Conservation (phyloP, 2,888 invertebrate genomes). For the Ophioninae sp. region DNA sequence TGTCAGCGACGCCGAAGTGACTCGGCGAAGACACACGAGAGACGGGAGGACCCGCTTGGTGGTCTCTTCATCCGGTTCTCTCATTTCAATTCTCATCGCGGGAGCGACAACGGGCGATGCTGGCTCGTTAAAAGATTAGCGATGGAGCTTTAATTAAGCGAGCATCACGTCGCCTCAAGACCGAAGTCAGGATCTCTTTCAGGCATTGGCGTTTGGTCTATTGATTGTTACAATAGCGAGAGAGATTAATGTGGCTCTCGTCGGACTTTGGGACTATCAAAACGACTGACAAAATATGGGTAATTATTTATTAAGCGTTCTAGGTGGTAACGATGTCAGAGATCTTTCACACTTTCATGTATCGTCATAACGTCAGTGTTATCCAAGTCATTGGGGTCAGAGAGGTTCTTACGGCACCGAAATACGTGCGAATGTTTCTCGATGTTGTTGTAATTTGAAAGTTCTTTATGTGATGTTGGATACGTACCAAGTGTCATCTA, state of each 20-base stretch:
- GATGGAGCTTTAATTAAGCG: conserved; percentile 63
- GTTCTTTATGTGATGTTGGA: too few species aligned
- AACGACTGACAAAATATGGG: neutral
- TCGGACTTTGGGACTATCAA: neutral
- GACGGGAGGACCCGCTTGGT: conserved; percentile 49
- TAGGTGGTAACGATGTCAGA: too few species aligned
- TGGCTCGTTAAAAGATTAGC: conserved; percentile 65
- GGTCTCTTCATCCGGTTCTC: conserved; percentile 52
- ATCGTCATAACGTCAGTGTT: neutral
- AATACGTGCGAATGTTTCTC: too few species aligned
- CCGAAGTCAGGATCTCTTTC: conserved; percentile 32
- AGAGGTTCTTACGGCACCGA: too few species aligned
- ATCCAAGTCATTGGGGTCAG: too few species aligned
- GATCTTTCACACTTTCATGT: neutral
- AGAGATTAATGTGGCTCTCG: neutral
- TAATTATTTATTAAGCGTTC: too few species aligned
- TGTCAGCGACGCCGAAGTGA: conserved; percentile 46
- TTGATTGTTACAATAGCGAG: conserved; percentile 33
- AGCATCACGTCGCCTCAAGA: conserved; percentile 44
- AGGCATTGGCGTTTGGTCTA: conserved; percentile 25
- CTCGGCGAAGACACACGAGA: conserved; percentile 20
- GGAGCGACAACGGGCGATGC: conserved; percentile 49
- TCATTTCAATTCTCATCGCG: conserved; percentile 61
- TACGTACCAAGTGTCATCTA: too few species aligned
- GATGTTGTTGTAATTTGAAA: too few species aligned